Base-by-base conservation (phyloP, 2,113 vertebrate genomes). In the Rhabdomys dilectus region DNA sequence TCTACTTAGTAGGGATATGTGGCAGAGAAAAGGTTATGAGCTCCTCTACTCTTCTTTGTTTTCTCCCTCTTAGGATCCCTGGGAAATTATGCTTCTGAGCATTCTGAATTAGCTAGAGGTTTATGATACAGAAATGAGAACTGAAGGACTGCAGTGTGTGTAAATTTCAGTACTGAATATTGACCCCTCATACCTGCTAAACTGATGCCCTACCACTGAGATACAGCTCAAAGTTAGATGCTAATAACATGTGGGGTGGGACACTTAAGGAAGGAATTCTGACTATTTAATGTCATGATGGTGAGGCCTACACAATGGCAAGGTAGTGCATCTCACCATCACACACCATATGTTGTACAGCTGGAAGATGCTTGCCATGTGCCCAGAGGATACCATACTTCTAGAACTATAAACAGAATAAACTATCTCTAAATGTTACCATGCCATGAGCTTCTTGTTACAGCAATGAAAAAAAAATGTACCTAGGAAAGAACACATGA, bases 11-110 rank as follows among this genome's bases (percentile, higher is more conserved):
- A 51, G 48, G 6, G 8, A 51, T 51, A 51, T 51, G 48, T 51
- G 7, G 48, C 16, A 17, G 5, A 36, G 68, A 70, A 19, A 70
- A 70, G n/a, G 34, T 34, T 36, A 36, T 70, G 34, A 36, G 68
- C 56, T 66, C 34, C 48, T 19, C 9, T 51, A 24, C 73, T 62
- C 88, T 92, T 92, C 7, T 91, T 72, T 42, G 58, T 81, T 95
- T 85, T 29, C 42, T 82, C 22, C 68, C 58, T 60, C 58, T 60
- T 60, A 60, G 58, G 19, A 60, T 21, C 58, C 5, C 19, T 60
- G 58, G 58, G 19, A 60, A 60, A 70, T 86, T 26, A 66, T 2
- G 66, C 2, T 36, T 88, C 15, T 29, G 15, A 42, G 12, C 19
- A 16, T 21, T 39, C 51, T 51, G 45, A 53, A 13, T 68, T 87